Evolutionary conservation across 2,797 vertebrate genomes (phyloP), one percentile per base, ranked within the genome.

Genomic region (Sebastiscus tertius): DNA sequence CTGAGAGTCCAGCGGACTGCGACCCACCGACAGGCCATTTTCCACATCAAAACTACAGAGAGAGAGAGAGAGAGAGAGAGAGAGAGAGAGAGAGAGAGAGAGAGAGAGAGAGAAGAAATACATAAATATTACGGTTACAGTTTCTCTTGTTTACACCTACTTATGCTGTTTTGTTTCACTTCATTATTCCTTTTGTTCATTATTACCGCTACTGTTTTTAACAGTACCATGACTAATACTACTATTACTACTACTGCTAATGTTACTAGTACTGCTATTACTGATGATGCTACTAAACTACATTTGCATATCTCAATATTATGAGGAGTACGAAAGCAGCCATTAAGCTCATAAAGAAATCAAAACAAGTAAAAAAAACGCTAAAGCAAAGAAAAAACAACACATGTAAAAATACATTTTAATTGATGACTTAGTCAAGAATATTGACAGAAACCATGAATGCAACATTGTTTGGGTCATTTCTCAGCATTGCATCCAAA

Each of bases 21-120:
- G 95, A 2, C 96, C 95, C 2, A 94, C 89, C 0, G 96, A 94
- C 8, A 96, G 89, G 74, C 97, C 98, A 98, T 99, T 98, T 86
- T 99, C 97, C 85, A 98, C 95, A 90, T 99, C 98, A 82, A 98
- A 98, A 93, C 98, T 99, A 90, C 29, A 83, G 72, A 33, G 13
- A 86, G 13, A 33, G 33, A 68, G 12, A 77, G 14, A 62, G 46
- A n/a, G n/a, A n/a, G n/a, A n/a, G n/a, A n/a, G n/a, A n/a, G n/a
- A n/a, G n/a, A n/a, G n/a, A n/a, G n/a, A n/a, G n/a, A n/a, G n/a
- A n/a, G n/a, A n/a, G n/a, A 83, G 79, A 31, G 24, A 86, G 14
- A 31, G 36, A 68, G 11, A 78, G 14, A 62, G 54, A 76, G 10
- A 78, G 12, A 31, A 72, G 5, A 66, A 68, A 24, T 6, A 29